Conservation (phyloP, 2,113 vertebrate species). For the Thunnus maccoyii region DNA sequence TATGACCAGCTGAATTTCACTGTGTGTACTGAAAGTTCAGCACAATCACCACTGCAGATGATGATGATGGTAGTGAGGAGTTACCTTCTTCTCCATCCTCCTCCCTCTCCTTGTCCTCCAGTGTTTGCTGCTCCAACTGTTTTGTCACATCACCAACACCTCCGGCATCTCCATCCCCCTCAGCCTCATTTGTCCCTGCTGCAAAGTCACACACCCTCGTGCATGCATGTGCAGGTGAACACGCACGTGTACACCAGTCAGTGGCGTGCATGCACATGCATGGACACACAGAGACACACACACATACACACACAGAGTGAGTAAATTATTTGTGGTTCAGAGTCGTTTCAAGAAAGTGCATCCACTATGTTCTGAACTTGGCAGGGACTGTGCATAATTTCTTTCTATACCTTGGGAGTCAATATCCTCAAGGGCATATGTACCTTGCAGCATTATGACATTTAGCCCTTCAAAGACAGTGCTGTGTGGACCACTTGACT, state of each 20-base stretch:
- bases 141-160: slow-evolving; percentile 87
- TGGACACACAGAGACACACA: background rate
- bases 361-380: slow-evolving; percentile 68
- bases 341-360: slow-evolving; percentile 68
- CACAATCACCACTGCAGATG: slow-evolving; percentile 25
- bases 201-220: slow-evolving; percentile 80
- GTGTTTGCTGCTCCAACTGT: slow-evolving; percentile 91
- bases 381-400: slow-evolving; percentile 72
- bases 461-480: slow-evolving; percentile 55
- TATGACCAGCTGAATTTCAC: slow-evolving; percentile 27
- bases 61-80: slow-evolving; percentile 32
- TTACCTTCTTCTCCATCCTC: slow-evolving; percentile 94
- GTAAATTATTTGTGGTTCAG: slow-evolving; percentile 54
- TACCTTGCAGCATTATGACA: slow-evolving; percentile 74
- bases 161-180: slow-evolving; percentile 85
- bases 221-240: slow-evolving; percentile 65
- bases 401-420: slow-evolving; percentile 63
- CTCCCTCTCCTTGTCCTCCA: slow-evolving; percentile 93
- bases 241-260: slow-evolving; percentile 13
- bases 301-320: slow-evolving; percentile 18
- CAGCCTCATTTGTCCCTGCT: slow-evolving; percentile 89
- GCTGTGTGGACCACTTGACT: slow-evolving; percentile 42
- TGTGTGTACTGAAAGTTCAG: slow-evolving; percentile 23
- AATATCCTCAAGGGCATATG: slow-evolving; percentile 79
- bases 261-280: background rate